Percentiles rank a stretch among this genome's conserved stretches.
phyloP scores from a whole-genome alignment of 2,888 invertebrate species.

The Atrina japonica region DNA sequence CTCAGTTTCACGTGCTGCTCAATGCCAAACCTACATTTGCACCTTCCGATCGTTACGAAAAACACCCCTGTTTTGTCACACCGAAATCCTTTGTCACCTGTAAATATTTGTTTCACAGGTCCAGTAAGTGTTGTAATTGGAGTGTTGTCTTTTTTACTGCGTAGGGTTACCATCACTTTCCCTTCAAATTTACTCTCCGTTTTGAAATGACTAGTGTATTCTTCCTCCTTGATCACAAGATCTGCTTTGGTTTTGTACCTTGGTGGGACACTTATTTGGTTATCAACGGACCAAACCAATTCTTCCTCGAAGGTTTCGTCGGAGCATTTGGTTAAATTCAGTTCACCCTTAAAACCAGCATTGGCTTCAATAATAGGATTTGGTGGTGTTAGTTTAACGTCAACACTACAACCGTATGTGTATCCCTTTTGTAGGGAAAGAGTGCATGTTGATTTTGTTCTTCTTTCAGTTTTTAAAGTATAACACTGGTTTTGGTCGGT shows the following conservation, averaged over 20 bases:
- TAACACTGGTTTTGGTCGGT: conserved; percentile 78
- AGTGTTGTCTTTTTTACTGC: conserved; percentile 78
- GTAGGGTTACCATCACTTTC: conserved; percentile 75
- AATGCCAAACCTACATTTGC: conserved; percentile 80
- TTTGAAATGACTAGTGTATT: conserved; percentile 77
- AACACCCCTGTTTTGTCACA: conserved; percentile 64
- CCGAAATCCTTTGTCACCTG: conserved; percentile 66
- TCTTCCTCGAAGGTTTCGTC: conserved; percentile 78
- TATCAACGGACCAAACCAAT: conserved; percentile 80
- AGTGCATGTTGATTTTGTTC: conserved; percentile 78
- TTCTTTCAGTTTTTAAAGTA: conserved; percentile 78
- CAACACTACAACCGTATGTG: conserved; percentile 68
- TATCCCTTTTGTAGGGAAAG: conserved; percentile 73
- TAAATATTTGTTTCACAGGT: conserved; percentile 76
- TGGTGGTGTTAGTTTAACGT: conserved; percentile 78
- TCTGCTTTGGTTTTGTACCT: conserved; percentile 77
- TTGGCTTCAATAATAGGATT: conserved; percentile 80
- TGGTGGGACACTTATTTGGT: conserved; percentile 77
- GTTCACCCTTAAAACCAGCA: conserved; percentile 79
- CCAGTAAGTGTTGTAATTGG: conserved; percentile 77
- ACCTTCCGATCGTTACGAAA: conserved; percentile 76
- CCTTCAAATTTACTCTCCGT: conserved; percentile 77
- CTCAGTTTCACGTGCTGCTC: conserved; percentile 80
- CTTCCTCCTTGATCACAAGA: conserved; percentile 78
- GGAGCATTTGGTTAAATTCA: conserved; percentile 76